A percentile compares a stretch with the other conserved stretches of the same genome.
Evolutionary conservation across 2,113 vertebrate genomes (phyloP).

Genomic region (Silurus glanis): DNA sequence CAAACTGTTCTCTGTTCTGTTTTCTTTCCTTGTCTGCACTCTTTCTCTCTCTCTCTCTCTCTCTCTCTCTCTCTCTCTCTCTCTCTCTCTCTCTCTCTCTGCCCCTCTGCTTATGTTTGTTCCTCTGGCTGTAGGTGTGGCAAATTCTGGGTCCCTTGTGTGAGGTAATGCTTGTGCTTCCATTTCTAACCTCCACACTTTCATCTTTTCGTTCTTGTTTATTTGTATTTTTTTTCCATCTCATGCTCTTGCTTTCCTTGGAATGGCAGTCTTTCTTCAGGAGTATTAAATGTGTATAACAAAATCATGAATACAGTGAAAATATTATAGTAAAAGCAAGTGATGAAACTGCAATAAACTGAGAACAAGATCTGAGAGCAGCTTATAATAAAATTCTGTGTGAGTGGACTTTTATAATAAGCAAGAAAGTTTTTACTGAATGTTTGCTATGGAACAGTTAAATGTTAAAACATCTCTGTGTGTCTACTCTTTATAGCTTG

Average conservation of each 20-base stretch:
- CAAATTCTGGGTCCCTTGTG: constrained; percentile 86
- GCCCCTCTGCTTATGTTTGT: constrained; percentile 47
- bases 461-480: neutral
- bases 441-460: neutral
- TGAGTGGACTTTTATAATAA: neutral
- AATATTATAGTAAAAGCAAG: neutral
- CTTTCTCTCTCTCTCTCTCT: neutral
- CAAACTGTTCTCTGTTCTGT: constrained; percentile 19
- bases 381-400: constrained; percentile 8
- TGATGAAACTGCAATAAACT: neutral
- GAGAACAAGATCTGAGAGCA: neutral
- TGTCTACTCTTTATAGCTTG: neutral
- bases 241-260: constrained; percentile 12
- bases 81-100: constrained; percentile 13
- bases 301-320: neutral
- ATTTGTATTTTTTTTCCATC: constrained; percentile 6
- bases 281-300: neutral
- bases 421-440: neutral
- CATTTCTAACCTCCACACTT: constrained; percentile 17
- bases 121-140: constrained; percentile 81
- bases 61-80: neutral
- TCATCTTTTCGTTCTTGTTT: neutral
- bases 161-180: constrained; percentile 78
- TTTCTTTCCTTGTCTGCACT: no score
- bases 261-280: no score